phyloP scores from a whole-genome alignment of 1,140 invertebrate genomes.

The Conus ventricosus region DNA sequence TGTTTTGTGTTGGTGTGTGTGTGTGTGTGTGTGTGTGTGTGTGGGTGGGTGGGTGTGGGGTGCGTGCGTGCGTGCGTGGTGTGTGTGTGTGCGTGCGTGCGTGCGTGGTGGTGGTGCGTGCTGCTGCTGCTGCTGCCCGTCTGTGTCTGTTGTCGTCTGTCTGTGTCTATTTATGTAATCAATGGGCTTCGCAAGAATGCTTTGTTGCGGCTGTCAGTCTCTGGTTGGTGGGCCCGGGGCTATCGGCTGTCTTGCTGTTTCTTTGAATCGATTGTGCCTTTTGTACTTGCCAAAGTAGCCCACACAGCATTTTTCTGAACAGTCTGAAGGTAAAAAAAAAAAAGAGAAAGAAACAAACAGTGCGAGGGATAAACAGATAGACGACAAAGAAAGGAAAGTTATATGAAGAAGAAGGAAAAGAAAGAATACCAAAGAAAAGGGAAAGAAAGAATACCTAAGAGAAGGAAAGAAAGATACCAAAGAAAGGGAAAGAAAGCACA shows the following conservation, averaged over 20 bases:
- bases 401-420: too few relatives aligned
- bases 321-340: background rate
- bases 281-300: background rate
- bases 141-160: background rate
- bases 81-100: background rate
- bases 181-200: background rate
- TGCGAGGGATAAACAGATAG: too few relatives aligned
- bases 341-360: too few relatives aligned
- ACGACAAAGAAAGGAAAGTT: too few relatives aligned
- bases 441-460: too few relatives aligned
- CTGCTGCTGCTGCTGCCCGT: too few relatives aligned
- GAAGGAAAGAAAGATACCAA: too few relatives aligned
- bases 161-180: background rate
- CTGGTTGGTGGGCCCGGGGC: background rate
- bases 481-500: too few relatives aligned
- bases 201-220: background rate
- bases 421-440: too few relatives aligned
- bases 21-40: too few relatives aligned
- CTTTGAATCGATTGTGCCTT: background rate
- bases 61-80: too few relatives aligned
- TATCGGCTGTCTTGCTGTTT: background rate
- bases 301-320: background rate
- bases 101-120: background rate
- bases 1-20: too few relatives aligned
- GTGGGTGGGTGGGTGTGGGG: background rate